Evolutionary conservation across 1,140 invertebrate genomes (phyloP).

Genomic region (Drosophila kurseongensis): DNA sequence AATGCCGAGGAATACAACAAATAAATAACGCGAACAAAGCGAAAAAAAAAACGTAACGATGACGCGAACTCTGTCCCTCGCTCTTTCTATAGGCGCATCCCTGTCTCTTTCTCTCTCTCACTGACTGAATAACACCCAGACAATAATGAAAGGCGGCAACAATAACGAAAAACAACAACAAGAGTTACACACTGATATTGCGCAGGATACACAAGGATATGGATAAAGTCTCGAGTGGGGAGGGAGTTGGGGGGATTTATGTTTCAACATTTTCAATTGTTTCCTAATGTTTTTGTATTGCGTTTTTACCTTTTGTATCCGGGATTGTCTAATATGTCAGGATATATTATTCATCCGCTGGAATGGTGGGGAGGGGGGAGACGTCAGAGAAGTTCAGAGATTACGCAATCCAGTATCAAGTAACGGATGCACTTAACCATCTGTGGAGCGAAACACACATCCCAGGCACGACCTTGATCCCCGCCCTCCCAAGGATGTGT

Average conservation of each 20-base stretch:
- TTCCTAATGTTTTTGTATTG: conserved; percentile 78
- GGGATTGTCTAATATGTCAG: conserved; percentile 67
- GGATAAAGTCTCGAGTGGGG: conserved; percentile 44
- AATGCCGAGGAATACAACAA: conserved; percentile 51
- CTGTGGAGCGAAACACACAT: conserved; percentile 49
- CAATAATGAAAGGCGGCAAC: conserved; percentile 58
- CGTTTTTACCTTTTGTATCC: conserved; percentile 71
- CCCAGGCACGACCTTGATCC: conserved; percentile 26
- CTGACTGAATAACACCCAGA: conserved; percentile 25
- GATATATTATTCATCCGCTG: conserved; percentile 25
- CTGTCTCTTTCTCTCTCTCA: conserved; percentile 6
- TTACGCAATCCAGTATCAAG: conserved; percentile 70
- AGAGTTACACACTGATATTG: conserved; percentile 63
- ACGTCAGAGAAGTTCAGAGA: conserved; percentile 64
- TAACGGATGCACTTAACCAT: conserved; percentile 39
- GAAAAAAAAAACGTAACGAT: conserved; percentile 53
- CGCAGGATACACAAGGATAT: conserved; percentile 68
- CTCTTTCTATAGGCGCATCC: conserved; percentile 16
- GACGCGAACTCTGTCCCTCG: conserved; percentile 31
- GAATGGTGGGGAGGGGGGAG: background rate
- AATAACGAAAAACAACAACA: conserved; percentile 58
- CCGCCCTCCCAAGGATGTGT: conserved; percentile 69
- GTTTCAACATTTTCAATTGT: conserved; percentile 81
- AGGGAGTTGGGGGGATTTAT: conserved; percentile 55
- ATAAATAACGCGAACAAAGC: conserved; percentile 65